These are phyloP conservation scores for Raja brachyura DNA, from an alignment of 2,113 vertebrate genomes.

Conservation along the genomic window DNA sequence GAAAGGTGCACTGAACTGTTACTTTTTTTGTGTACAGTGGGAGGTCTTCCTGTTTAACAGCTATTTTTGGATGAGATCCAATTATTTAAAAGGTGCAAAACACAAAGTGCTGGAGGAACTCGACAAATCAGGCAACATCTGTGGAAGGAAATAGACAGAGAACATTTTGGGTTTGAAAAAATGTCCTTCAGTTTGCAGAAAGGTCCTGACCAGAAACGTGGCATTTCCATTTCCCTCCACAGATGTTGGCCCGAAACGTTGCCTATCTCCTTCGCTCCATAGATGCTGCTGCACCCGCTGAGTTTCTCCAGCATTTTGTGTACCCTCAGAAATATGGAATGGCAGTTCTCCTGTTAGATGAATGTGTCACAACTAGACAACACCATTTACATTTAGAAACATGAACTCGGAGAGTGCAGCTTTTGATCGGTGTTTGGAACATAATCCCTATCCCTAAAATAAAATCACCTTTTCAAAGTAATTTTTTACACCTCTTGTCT, in stretches of 20 bases:
- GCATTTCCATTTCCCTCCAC: no score
- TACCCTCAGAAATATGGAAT: not conserved
- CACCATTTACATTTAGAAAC: not conserved
- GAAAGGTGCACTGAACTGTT: not conserved
- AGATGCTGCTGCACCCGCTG: no score
- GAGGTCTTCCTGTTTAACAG: not conserved
- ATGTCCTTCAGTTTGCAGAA: no score
- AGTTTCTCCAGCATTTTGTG: no score
- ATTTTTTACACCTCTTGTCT: not conserved
- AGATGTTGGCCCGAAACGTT: no score
- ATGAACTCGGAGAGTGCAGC: not conserved
- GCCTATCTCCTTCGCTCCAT: no score
- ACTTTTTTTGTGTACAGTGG: not conserved
- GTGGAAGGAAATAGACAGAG: no score
- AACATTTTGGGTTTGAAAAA: no score
- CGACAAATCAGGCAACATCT: no score
- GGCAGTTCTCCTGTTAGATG: not conserved
- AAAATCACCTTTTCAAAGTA: not conserved
- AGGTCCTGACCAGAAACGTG: no score
- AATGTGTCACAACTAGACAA: no score
- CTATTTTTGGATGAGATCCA: not conserved
- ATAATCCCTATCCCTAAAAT: not conserved
- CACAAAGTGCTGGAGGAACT: no score
- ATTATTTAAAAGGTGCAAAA: not conserved
- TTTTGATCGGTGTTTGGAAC: not conserved